A percentile compares a stretch with the other conserved stretches of the same genome.
phyloP scores from a whole-genome alignment of 2,888 invertebrate species.

The Troides aeacus region DNA sequence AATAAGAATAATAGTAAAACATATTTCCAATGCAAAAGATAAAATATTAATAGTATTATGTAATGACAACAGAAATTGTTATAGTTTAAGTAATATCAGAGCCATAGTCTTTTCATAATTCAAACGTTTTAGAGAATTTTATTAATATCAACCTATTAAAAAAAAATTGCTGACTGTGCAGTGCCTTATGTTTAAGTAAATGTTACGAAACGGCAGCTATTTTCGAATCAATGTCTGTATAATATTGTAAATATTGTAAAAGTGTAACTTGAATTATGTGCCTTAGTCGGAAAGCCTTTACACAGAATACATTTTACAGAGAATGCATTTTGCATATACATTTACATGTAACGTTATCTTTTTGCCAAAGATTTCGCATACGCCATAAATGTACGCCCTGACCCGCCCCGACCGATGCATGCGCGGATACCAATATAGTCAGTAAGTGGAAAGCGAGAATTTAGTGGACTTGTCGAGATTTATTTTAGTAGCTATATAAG shows the following conservation, averaged over 20 bases:
- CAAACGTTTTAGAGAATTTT: neutral
- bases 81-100: neutral
- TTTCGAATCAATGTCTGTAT: slow-evolving; percentile 4
- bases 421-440: slow-evolving; percentile 67
- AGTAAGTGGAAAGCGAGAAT: slow-evolving; percentile 65
- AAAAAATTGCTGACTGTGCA: neutral
- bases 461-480: slow-evolving; percentile 74
- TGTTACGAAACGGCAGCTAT: slow-evolving; percentile 21
- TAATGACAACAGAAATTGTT: neutral
- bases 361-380: slow-evolving; percentile 25
- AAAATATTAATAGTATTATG: neutral
- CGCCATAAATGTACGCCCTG: slow-evolving; percentile 21
- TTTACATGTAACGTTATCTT: slow-evolving; percentile 15
- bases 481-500: slow-evolving; percentile 69
- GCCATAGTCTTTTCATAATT: neutral
- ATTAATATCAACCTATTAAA: neutral
- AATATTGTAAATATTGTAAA: slow-evolving; percentile 24
- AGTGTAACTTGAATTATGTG: slow-evolving; percentile 1
- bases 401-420: slow-evolving; percentile 52
- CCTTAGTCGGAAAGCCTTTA: slow-evolving; percentile 14
- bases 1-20: too few species aligned
- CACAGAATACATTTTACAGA: neutral
- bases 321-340: slow-evolving; percentile 1
- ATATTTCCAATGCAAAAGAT: neutral
- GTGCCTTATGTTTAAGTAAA: slow-evolving; percentile 22